Conservation (phyloP, 2,888 invertebrate genomes). For the Melangyna quadrimaculata region DNA sequence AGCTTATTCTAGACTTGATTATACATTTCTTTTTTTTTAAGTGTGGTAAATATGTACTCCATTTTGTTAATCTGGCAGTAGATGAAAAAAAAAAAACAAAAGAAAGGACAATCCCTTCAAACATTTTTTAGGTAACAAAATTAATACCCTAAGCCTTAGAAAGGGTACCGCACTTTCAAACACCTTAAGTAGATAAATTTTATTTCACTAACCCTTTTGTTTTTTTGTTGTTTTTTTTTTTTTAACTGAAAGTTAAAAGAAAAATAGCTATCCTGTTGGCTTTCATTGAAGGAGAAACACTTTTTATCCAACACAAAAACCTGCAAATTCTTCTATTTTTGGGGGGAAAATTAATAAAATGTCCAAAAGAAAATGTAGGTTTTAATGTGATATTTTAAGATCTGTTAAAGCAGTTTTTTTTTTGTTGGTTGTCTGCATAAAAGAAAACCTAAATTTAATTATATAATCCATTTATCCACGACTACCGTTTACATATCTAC, state of each 20-base stretch:
- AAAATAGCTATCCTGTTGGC: neutral
- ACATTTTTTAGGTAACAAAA: neutral
- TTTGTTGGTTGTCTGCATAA: neutral
- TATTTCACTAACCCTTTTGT: neutral
- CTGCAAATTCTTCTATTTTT: neutral
- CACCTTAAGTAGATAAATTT: neutral
- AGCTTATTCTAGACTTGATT: too few relatives aligned
- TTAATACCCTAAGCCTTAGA: neutral
- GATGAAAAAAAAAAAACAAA: too few relatives aligned
- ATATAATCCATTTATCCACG: constrained; percentile 16
- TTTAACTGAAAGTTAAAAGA: neutral
- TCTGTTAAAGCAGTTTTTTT: neutral
- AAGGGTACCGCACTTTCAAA: neutral
- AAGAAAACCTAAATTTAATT: constrained; percentile 16
- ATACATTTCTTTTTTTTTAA: too few relatives aligned
- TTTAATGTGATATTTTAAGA: neutral
- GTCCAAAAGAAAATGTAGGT: neutral
- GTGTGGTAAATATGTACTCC: too few relatives aligned
- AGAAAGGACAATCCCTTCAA: neutral
- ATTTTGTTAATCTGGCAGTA: too few relatives aligned
- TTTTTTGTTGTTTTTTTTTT: neutral
- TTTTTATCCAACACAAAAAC: neutral
- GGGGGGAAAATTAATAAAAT: neutral
- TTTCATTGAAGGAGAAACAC: neutral
- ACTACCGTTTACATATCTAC: too few relatives aligned